Conservation (phyloP, 1,140 invertebrate genomes). For the Eumaeus atala region DNA sequence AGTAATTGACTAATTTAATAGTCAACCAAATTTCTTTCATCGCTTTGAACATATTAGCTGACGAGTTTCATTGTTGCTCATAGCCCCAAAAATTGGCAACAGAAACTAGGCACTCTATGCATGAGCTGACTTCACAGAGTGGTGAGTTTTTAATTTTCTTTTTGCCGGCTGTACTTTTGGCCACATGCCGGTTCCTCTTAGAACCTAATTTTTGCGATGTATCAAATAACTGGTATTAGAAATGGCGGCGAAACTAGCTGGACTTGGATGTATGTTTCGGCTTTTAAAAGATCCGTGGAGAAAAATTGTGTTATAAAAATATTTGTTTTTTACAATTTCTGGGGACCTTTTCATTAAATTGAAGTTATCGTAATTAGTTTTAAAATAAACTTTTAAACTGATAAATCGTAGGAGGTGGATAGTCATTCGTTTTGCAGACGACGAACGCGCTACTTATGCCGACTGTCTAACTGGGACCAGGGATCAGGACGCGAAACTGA, state of each 20-base stretch:
- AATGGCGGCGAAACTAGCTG: background rate
- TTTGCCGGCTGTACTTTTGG: background rate
- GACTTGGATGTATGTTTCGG: background rate
- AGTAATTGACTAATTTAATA: no score
- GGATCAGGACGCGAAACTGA: no score
- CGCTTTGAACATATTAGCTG: no score
- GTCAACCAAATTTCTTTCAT: no score
- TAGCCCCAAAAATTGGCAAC: background rate
- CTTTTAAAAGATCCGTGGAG: background rate
- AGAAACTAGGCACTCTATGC: background rate
- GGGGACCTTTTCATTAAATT: no score
- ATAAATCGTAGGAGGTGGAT: no score
- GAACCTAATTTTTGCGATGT: conserved; percentile 4
- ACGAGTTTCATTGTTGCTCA: background rate
- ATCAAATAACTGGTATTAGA: conserved; percentile 5
- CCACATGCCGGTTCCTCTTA: background rate
- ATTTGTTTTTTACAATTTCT: no score
- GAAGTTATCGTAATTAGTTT: no score
- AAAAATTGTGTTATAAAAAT: background rate
- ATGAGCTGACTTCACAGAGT: conserved; percentile 4
- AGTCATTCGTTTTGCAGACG: no score
- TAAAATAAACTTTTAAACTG: no score
- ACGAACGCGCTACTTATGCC: no score
- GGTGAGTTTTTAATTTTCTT: conserved; percentile 8
- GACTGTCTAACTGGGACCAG: no score